Base-by-base conservation (phyloP, 2,888 invertebrate genomes). In the Parascotia fuliginaria region DNA sequence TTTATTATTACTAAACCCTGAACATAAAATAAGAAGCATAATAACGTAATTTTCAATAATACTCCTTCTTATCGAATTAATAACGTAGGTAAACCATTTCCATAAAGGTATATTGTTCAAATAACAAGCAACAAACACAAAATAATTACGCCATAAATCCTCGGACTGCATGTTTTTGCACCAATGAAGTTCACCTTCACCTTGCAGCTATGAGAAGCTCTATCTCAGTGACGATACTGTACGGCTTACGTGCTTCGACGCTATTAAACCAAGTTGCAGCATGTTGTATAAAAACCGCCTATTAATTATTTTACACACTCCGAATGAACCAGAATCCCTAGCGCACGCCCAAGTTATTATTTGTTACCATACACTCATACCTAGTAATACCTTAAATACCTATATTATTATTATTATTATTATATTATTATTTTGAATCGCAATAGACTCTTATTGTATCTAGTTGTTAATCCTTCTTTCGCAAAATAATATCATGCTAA, bases 131-230 rank as follows among this genome's bases (percentile, higher is more conserved):
- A 27, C 13, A 12, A 19, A 19, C 29, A 22, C 4, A 11, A 12
- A 16, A n/a, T n/a, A n/a, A n/a, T 5, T n/a, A 36, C 7, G 36
- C 4, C 16, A 37, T 15, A 22, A 31, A 42, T 43, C 47, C 32
- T 42, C 46, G 40, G 13, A 15, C 9, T 39, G 49, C 34, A 44
- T 49, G 34, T 52, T 58, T 67, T 52, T 54, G 52, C 45, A 46
- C 24, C 34, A 52, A 58, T 51, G 51, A 56, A 28, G 67, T 66
- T 69, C 45, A 63, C 67, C 66, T 66, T 69, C 45, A 63, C 67
- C 66, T 69, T 68, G 56, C 46, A 43, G 13, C 31, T 42, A 51
- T n/a, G 24, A 42, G 59, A 38, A 51, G 36, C 49, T 55, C 47
- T 13, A 27, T 29, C 32, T 40, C 42, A 19, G 14, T 45, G 45